Conservation (phyloP, 2,113 vertebrate species). For the Sinocyclocheilus anophthalmus region DNA sequence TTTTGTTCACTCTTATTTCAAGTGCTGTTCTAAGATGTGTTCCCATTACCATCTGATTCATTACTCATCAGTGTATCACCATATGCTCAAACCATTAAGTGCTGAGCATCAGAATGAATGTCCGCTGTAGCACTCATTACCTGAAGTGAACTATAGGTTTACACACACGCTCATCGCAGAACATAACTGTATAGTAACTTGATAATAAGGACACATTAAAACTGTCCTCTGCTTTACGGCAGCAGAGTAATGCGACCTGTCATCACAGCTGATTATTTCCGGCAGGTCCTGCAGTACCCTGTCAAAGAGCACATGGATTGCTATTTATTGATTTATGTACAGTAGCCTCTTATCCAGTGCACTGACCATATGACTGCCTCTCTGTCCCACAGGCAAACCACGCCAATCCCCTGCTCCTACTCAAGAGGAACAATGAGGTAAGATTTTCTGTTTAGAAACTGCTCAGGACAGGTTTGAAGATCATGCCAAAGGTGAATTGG, state of each 20-base stretch:
- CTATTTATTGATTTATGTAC: slow-evolving; percentile 10
- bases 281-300: not conserved
- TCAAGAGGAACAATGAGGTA: slow-evolving; percentile 91
- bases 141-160: slow-evolving; percentile 8
- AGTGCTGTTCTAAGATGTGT: too few relatives aligned
- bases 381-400: slow-evolving; percentile 80
- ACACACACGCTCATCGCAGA: not conserved
- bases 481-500: too few relatives aligned
- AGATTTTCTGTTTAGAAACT: not conserved
- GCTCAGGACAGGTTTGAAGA: not conserved
- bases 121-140: not conserved
- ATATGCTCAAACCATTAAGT: slow-evolving; percentile 27
- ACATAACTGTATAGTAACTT: not conserved
- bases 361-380: slow-evolving; percentile 48
- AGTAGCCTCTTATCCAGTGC: not conserved
- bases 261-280: slow-evolving; percentile 10
- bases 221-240: not conserved
- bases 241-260: not conserved
- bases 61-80: slow-evolving; percentile 19
- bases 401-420: slow-evolving; percentile 81
- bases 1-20: not conserved
- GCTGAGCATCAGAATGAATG: slow-evolving; percentile 19
- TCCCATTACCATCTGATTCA: slow-evolving; percentile 17
- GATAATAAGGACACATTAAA: not conserved
- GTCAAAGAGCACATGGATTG: not conserved